Base-by-base conservation (phyloP, 1,140 invertebrate genomes). In the Lerema accius region DNA sequence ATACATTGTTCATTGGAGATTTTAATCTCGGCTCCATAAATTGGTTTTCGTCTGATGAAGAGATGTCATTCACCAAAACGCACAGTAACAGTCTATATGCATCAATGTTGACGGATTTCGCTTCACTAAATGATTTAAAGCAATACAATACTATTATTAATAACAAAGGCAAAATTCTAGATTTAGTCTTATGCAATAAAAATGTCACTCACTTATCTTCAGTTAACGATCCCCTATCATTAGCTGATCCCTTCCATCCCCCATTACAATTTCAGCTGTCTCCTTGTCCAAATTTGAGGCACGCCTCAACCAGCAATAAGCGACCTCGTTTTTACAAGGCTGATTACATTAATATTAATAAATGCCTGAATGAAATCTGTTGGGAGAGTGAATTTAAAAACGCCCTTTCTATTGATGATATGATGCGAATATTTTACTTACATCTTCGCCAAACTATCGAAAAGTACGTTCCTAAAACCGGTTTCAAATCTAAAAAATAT, bases 321-420 rank as follows among this genome's bases (percentile, higher is more conserved):
- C n/a, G 19, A 23, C 2, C 2, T 23, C 19, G 62, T 56, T 67
- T 58, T 50, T 11, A 43, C 23, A 67, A 56, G 40, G 59, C 55
- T n/a, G 50, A 67, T 28, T 67, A 62, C 48, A 42, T 56, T 35
- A 23, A 42, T 5, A 61, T 62, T 46, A 42, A 56, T 35, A 13
- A 13, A 6, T n/a, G n/a, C n/a, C n/a, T n/a, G 16, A 62, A 17
- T 11, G 7, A 16, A 14, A 46, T 15, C 55, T 19, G 45, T 15
- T 62, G 58, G 58, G 13, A 56, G 17, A 26, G 11, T 2, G 19
- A n/a, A 26, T 67, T 13, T 55, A 16, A 56, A 46, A 42, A 43
- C 5, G 2, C 2, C 45, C n/a, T 49, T 48, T 26, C 2, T 23
- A 5, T 23, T 3, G 5, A 23, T 23, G 19, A 23, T 23, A 23